Percentiles rank a stretch among this genome's conserved stretches.
Evolutionary conservation across 2,113 vertebrate genomes (phyloP).

Genomic region (Paramisgurnus dabryanus): DNA sequence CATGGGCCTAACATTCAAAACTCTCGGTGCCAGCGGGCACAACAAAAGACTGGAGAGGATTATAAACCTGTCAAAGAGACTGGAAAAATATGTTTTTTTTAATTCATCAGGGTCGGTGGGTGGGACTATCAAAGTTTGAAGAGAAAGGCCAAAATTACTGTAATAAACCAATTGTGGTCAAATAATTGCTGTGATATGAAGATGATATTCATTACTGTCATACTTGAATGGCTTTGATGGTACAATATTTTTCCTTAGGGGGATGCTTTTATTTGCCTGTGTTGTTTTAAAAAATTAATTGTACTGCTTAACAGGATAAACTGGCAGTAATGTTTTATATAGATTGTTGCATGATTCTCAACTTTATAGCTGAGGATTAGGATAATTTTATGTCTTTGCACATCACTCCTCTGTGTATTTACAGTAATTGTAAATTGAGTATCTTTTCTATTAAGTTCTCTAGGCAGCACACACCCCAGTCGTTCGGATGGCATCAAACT

Average conservation of each 20-base stretch:
- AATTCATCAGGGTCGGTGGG: neutral
- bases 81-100: constrained; percentile 12
- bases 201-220: no score
- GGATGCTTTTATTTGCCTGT: no score
- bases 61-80: constrained; percentile 23
- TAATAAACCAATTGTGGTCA: no score
- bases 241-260: no score
- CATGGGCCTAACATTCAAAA: constrained; percentile 23
- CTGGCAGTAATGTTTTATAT: no score
- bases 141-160: neutral
- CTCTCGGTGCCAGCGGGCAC: constrained; percentile 7
- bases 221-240: no score
- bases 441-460: neutral
- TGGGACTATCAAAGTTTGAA: neutral
- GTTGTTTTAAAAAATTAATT: no score
- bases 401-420: no score
- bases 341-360: neutral
- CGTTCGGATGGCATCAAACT: no score
- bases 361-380: neutral
- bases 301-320: no score
- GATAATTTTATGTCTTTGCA: neutral
- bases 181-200: no score
- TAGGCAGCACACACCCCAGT: no score
- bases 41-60: neutral
- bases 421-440: neutral